A percentile compares a stretch with the other conserved stretches of the same genome.
phyloP scores from a whole-genome alignment of 2,797 vertebrate species.

The Gymnocypris eckloni region DNA sequence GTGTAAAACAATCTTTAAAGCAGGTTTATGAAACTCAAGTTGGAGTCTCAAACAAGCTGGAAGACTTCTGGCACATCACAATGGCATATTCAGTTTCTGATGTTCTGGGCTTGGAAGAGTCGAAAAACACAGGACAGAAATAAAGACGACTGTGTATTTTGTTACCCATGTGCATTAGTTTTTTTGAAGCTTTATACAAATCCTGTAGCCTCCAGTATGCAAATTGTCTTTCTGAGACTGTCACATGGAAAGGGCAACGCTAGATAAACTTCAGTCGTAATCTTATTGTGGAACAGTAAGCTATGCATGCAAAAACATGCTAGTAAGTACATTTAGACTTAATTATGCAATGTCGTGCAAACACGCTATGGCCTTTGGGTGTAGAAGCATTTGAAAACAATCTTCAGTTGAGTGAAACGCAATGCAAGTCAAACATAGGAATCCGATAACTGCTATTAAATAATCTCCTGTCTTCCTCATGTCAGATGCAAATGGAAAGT shows the following conservation, averaged over 20 bases:
- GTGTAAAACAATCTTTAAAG: conserved; percentile 44
- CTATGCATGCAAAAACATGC: conserved; percentile 25
- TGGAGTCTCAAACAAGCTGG: conserved; percentile 26
- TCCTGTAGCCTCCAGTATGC: conserved; percentile 38
- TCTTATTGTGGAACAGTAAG: background rate
- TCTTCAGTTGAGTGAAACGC: conserved; percentile 62
- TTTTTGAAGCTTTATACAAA: conserved; percentile 38
- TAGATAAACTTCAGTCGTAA: background rate
- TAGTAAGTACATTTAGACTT: conserved; percentile 10
- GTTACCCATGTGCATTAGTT: conserved; percentile 21
- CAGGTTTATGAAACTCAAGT: conserved; percentile 43
- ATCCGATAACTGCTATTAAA: conserved; percentile 65
- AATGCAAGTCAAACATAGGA: conserved; percentile 59
- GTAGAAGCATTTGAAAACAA: conserved; percentile 70
- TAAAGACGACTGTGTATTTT: conserved; percentile 53
- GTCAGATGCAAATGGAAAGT: conserved; percentile 51
- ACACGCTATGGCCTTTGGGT: conserved; percentile 58
- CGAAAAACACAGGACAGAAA: conserved; percentile 50
- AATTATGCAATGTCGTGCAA: conserved; percentile 29
- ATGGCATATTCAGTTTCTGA: conserved; percentile 43
- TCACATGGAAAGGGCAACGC: background rate
- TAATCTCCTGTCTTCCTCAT: conserved; percentile 58
- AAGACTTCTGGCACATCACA: conserved; percentile 37
- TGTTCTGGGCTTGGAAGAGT: conserved; percentile 34
- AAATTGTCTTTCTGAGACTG: conserved; percentile 32